These are phyloP conservation scores for Trogon melanurus DNA, from an alignment of 2,113 vertebrate genomes.

Conservation along the genomic window DNA sequence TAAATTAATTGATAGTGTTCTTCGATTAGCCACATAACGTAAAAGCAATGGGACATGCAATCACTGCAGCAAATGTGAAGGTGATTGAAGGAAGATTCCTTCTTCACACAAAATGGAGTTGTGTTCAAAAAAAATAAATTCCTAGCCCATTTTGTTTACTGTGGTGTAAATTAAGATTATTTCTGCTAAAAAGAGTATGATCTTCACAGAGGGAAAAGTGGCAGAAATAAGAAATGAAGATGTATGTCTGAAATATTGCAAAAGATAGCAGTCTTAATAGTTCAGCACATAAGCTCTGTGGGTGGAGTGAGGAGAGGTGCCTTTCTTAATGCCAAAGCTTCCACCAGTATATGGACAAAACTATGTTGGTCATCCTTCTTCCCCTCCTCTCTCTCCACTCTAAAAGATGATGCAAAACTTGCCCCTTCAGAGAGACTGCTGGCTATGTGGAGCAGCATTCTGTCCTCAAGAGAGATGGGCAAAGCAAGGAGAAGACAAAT, in stretches of 20 bases:
- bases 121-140: background rate
- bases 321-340: background rate
- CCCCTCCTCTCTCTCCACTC: no score
- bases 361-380: background rate
- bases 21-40: background rate
- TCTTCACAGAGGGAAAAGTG: background rate
- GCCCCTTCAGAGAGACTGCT: background rate
- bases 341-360: background rate
- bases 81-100: background rate
- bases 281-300: background rate
- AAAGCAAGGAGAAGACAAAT: background rate
- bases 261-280: background rate
- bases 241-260: background rate
- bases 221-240: background rate
- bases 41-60: background rate
- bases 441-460: background rate
- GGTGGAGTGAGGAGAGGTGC: constrained; percentile 4
- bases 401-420: background rate
- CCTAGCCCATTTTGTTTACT: background rate
- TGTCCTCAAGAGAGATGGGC: background rate
- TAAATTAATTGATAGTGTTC: background rate
- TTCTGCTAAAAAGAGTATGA: background rate
- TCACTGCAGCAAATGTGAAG: background rate
- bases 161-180: background rate
- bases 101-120: background rate